These are phyloP conservation scores for Meloe dianella DNA, from an alignment of 2,888 invertebrate species.

Conservation along the genomic window DNA sequence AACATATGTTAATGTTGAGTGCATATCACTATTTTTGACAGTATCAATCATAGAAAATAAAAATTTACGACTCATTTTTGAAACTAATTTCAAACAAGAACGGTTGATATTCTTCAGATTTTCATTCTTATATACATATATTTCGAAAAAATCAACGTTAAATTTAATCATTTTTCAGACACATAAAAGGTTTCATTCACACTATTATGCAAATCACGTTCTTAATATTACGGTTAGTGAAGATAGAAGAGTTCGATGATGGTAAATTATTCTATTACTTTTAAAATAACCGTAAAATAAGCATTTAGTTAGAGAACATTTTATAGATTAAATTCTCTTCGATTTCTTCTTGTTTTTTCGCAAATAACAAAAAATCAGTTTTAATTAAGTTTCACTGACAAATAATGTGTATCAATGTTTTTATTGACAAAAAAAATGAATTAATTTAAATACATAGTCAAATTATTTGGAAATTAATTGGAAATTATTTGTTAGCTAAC, in stretches of 20 bases:
- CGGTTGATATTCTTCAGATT: background rate
- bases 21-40: background rate
- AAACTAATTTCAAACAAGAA: background rate
- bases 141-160: background rate
- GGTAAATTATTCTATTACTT: slow-evolving; percentile 9
- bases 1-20: slow-evolving; percentile 15
- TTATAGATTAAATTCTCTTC: background rate
- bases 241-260: slow-evolving; percentile 1
- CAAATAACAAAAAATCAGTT: background rate
- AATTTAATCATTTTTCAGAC: slow-evolving; percentile 2
- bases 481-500: too few species aligned
- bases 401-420: background rate
- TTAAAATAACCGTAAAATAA: slow-evolving; percentile 6
- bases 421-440: background rate
- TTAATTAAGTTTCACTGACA: background rate
- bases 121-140: background rate
- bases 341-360: background rate
- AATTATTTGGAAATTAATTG: too few species aligned
- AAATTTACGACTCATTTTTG: background rate
- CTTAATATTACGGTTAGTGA: background rate
- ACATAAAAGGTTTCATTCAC: background rate
- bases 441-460: background rate
- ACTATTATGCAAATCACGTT: slow-evolving; percentile 8
- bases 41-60: background rate
- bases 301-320: slow-evolving; percentile 2